Percentiles rank a stretch among this genome's conserved stretches.
These are phyloP conservation scores for Pristiophorus japonicus DNA, from an alignment of 2,113 vertebrate species.

Conservation along the genomic window DNA sequence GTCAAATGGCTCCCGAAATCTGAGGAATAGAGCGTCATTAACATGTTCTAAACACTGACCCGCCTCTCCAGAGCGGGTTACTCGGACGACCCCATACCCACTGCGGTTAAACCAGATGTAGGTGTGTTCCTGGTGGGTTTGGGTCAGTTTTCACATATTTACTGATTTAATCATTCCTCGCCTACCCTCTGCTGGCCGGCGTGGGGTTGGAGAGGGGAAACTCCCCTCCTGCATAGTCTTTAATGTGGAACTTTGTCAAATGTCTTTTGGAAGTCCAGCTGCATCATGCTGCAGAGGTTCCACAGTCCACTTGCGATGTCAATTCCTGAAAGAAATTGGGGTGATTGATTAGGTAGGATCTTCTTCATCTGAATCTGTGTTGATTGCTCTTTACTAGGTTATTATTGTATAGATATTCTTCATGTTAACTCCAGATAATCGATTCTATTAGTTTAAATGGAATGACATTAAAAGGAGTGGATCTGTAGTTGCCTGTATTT, in stretches of 20 bases:
- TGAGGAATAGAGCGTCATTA: too few species aligned
- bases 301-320: neutral
- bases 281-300: neutral
- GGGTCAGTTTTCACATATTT: too few species aligned
- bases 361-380: neutral
- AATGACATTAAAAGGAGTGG: neutral
- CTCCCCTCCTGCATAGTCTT: neutral
- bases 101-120: too few species aligned
- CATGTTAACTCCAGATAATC: neutral
- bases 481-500: neutral
- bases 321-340: neutral
- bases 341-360: neutral
- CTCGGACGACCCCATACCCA: too few species aligned
- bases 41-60: too few species aligned
- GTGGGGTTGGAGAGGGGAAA: too few species aligned
- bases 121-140: too few species aligned
- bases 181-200: too few species aligned
- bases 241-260: neutral
- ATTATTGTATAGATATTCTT: neutral
- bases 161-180: too few species aligned
- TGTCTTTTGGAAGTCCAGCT: neutral
- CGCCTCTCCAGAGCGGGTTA: too few species aligned
- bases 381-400: neutral
- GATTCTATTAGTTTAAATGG: neutral
- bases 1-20: too few species aligned